A percentile compares a stretch with the other conserved stretches of the same genome.
phyloP scores from a whole-genome alignment of 2,797 vertebrate species.

The Intellagama lesueurii region DNA sequence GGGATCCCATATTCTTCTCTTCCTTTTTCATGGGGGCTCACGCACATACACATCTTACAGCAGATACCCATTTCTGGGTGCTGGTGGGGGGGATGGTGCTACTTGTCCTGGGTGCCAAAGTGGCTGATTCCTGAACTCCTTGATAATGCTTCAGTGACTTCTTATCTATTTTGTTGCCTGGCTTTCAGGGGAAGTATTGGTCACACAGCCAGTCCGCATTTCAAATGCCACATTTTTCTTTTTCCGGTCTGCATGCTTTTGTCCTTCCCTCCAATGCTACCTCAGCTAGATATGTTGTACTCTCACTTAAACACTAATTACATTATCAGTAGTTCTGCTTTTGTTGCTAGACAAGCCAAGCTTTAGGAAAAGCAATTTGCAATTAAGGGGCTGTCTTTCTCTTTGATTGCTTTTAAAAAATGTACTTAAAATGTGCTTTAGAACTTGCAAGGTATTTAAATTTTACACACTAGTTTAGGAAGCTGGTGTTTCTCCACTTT shows the following conservation, averaged over 20 bases:
- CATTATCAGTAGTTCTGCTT: slow-evolving; percentile 20
- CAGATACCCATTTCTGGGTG: too few species aligned
- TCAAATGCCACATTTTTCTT: not conserved
- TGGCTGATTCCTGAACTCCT: slow-evolving; percentile 44
- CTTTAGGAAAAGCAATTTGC: slow-evolving; percentile 30
- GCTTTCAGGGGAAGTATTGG: not conserved
- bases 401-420: not conserved
- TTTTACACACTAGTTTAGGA: not conserved
- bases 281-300: not conserved
- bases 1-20: too few species aligned
- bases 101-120: too few species aligned
- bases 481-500: not conserved
- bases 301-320: slow-evolving; percentile 30
- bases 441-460: not conserved
- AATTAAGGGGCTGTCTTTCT: slow-evolving; percentile 22
- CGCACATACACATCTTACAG: too few species aligned
- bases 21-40: too few species aligned
- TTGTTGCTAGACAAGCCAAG: not conserved
- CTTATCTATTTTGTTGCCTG: not conserved
- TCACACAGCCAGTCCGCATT: not conserved
- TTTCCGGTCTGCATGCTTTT: not conserved
- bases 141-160: slow-evolving; percentile 2
- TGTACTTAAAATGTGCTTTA: not conserved
- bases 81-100: too few species aligned
- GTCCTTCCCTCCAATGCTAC: not conserved